A percentile compares a stretch with the other conserved stretches of the same genome.
phyloP scores from a whole-genome alignment of 2,797 vertebrate genomes.

The Tokudaia tokunoshimensis region DNA sequence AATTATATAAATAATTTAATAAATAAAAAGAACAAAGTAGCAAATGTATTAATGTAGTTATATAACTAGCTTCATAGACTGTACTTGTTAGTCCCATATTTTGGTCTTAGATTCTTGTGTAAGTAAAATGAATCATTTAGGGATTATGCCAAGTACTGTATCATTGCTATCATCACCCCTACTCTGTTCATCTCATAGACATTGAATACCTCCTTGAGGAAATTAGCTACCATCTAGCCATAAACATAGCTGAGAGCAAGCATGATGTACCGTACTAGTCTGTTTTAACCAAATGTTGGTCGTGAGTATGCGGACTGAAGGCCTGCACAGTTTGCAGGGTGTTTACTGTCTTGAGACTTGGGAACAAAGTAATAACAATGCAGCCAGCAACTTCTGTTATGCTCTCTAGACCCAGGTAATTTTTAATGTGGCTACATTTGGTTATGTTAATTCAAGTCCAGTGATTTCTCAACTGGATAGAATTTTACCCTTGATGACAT shows the following conservation, averaged over 20 bases:
- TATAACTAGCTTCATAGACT: background rate
- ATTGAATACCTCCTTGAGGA: conserved; percentile 16
- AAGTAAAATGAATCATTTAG: conserved; percentile 26
- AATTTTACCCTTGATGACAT: background rate
- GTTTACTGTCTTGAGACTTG: background rate
- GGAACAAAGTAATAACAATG: background rate
- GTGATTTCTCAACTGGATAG: background rate
- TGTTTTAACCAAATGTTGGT: background rate
- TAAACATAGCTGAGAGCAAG: background rate
- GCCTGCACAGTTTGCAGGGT: background rate
- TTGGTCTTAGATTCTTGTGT: background rate
- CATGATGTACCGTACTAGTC: background rate
- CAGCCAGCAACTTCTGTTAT: background rate
- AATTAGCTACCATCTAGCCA: background rate
- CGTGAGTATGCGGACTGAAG: background rate
- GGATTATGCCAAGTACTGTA: background rate
- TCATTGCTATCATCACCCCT: background rate
- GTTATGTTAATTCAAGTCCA: background rate
- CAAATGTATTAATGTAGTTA: background rate
- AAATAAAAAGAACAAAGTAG: background rate
- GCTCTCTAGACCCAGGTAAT: background rate
- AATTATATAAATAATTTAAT: background rate
- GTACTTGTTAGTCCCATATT: background rate
- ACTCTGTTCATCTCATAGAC: background rate
- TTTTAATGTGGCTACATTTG: background rate